These are phyloP conservation scores for Menura novaehollandiae DNA, from an alignment of 2,113 vertebrate genomes.

Conservation along the genomic window DNA sequence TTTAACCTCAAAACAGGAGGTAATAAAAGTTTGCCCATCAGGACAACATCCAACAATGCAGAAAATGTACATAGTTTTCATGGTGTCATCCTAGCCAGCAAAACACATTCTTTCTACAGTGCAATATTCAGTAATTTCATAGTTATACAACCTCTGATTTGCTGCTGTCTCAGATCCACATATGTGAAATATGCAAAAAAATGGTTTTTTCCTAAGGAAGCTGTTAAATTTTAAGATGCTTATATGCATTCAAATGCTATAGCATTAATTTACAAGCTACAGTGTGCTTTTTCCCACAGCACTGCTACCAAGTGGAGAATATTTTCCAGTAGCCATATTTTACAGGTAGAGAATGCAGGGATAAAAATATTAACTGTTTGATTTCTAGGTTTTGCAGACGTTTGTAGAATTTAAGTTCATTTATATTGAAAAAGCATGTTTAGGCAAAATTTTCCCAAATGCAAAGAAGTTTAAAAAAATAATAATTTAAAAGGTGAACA, in stretches of 20 bases:
- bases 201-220: not conserved
- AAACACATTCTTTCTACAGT: not conserved
- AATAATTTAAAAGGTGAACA: not conserved
- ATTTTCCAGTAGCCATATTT: not conserved
- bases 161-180: not conserved
- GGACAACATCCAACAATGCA: not conserved
- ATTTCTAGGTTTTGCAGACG: not conserved
- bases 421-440: not conserved
- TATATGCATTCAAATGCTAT: not conserved
- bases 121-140: not conserved
- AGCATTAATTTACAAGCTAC: not conserved
- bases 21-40: not conserved
- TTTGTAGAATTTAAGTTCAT: not conserved
- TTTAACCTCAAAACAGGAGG: not conserved
- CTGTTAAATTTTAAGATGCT: not conserved
- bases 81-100: not conserved
- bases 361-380: not conserved
- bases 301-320: not conserved
- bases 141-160: not conserved
- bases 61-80: not conserved
- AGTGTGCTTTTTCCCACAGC: not conserved
- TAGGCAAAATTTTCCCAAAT: not conserved
- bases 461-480: not conserved
- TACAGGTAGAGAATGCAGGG: not conserved
- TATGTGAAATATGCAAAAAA: not conserved